Base-by-base conservation (phyloP, 2,797 vertebrate species). In the Glyptemys insculpta region DNA sequence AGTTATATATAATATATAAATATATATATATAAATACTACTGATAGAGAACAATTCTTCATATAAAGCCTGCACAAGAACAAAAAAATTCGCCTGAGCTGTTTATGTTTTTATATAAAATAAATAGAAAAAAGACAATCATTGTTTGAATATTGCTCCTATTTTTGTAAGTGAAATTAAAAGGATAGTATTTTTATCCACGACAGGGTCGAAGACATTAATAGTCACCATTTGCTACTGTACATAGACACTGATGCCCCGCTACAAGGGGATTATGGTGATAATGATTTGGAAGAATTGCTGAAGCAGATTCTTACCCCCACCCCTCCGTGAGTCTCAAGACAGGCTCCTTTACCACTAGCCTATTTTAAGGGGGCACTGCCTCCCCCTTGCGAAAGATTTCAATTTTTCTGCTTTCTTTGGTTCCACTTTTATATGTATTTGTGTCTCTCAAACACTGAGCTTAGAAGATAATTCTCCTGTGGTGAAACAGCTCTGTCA, bases 131-230 rank as follows among this genome's bases (percentile, higher is more conserved):
- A 98, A 98, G 99, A 99, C 99, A 99, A 99, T 99, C 99, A 99
- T 98, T 99, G 99, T 98, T 99, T 99, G 98, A 99, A 99, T 99
- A 99, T 99, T 99, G 98, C 98, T 99, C 99, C 98, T 99, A 99
- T 99, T 99, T 99, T 99, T 99, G 98, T 98, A 99, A 99, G 96
- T 94, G 98, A 98, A 99, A 98, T 99, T 99, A 99, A 99, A 99
- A 99, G 99, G 98, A 98, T 98, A 99, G 99, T 99, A 99, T 99
- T 99, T 99, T 99, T 99, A 99, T 99, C 99, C 99, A 97, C 95
- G 98, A 99, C 99, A 99, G 99, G 99, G 98, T 98, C 98, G 98
- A 99, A 99, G 99, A 99, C 98, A 98, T 99, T 99, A 99, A 97
- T 99, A 98, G 98, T 98, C 98, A 99, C 96, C 99, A 98, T 98